Evolutionary conservation across 2,113 vertebrate species (phyloP).

Genomic region (Panthera tigris): DNA sequence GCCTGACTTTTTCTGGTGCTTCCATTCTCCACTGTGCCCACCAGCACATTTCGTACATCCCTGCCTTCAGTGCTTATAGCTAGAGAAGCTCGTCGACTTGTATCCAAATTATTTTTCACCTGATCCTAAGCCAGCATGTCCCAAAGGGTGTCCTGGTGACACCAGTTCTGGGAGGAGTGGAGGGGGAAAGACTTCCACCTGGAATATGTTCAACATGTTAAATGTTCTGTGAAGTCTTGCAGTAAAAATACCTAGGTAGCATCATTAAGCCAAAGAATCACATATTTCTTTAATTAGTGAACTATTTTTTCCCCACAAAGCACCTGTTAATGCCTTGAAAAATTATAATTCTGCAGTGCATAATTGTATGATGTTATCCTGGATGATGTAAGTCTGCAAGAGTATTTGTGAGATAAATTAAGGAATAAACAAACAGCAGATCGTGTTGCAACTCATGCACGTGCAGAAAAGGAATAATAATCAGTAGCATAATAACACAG

Average conservation of each 20-base stretch:
- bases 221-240: neutral
- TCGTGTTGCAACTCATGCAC: neutral
- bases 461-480: neutral
- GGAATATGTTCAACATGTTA: neutral
- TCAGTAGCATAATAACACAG: neutral
- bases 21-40: neutral
- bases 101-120: neutral
- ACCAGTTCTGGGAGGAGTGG: neutral
- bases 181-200: neutral
- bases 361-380: neutral
- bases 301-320: neutral
- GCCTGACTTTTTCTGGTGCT: neutral
- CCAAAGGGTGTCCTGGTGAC: neutral
- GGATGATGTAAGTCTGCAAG: neutral
- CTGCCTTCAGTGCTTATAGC: neutral
- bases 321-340: neutral
- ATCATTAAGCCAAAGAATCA: neutral
- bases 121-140: neutral
- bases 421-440: neutral
- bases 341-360: neutral
- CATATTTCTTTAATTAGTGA: neutral
- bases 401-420: conserved; percentile 20
- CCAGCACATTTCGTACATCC: neutral
- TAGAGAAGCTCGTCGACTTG: neutral
- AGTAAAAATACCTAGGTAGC: neutral